phyloP scores from a whole-genome alignment of 1,140 invertebrate genomes.

The Papilio helenus region DNA sequence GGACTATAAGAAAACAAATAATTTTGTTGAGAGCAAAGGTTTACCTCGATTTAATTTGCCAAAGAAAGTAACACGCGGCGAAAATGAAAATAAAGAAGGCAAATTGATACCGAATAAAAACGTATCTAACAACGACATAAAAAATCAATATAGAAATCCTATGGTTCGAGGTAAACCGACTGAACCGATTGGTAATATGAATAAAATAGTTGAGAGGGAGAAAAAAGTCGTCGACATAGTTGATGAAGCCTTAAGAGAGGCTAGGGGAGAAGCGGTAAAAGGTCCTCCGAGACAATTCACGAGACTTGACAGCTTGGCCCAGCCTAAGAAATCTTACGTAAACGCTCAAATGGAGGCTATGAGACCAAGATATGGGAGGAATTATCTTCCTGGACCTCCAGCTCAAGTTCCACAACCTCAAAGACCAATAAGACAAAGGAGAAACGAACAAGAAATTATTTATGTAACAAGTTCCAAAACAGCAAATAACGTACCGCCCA shows the following conservation, averaged over 20 bases:
- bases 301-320: slow-evolving; percentile 67
- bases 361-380: slow-evolving; percentile 56
- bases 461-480: slow-evolving; percentile 11
- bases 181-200: slow-evolving; percentile 43
- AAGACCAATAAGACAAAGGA: slow-evolving; percentile 38
- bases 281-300: slow-evolving; percentile 64
- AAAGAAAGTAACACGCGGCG: slow-evolving; percentile 47
- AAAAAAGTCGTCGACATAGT: slow-evolving; percentile 64
- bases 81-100: slow-evolving; percentile 47
- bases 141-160: slow-evolving; percentile 17
- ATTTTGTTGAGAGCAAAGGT: slow-evolving; percentile 45
- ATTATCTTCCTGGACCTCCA: slow-evolving; percentile 46
- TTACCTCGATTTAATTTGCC: slow-evolving; percentile 42
- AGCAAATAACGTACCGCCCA: neutral
- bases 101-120: slow-evolving; percentile 37
- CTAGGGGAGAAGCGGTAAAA: slow-evolving; percentile 70
- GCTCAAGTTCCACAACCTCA: slow-evolving; percentile 41
- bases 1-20: slow-evolving; percentile 51
- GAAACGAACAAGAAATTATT: slow-evolving; percentile 4
- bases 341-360: slow-evolving; percentile 64
- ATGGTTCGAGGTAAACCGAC: slow-evolving; percentile 46
- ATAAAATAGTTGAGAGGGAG: slow-evolving; percentile 43
- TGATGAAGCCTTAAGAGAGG: slow-evolving; percentile 72
- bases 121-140: slow-evolving; percentile 36
- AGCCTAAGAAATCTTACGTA: slow-evolving; percentile 67